Evolutionary conservation across 2,113 vertebrate genomes (phyloP).

Genomic region (Micronycteris hirsuta): DNA sequence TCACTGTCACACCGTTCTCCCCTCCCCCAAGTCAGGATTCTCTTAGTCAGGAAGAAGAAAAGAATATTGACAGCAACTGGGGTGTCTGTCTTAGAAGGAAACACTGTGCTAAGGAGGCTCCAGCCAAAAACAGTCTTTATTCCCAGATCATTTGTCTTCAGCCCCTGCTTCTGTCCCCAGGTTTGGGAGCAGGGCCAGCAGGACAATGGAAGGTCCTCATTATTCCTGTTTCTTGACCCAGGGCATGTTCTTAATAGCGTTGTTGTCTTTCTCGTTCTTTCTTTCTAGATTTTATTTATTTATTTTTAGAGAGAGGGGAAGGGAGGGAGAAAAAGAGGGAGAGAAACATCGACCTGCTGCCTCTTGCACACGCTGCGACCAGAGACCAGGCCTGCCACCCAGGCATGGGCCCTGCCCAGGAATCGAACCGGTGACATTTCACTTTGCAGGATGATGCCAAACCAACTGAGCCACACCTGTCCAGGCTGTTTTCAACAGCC

Average conservation of each 20-base stretch:
- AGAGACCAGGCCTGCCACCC: no score
- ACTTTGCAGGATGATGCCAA: no score
- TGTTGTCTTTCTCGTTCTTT: background rate
- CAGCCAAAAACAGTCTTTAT: background rate
- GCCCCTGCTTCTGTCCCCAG: background rate
- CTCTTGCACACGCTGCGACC: no score
- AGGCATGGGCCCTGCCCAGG: no score
- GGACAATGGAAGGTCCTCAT: background rate
- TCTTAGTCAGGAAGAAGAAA: background rate
- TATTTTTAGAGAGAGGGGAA: no score
- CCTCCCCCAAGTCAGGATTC: background rate
- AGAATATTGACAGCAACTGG: background rate
- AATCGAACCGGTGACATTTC: no score
- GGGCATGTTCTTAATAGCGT: background rate
- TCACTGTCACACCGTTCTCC: background rate
- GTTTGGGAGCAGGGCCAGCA: background rate
- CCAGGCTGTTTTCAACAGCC: background rate
- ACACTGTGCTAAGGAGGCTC: background rate
- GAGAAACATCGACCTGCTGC: no score
- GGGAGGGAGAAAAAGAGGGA: no score
- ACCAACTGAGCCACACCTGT: no score
- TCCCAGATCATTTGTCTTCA: background rate
- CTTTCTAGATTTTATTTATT: no score
- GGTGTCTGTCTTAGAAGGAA: background rate
- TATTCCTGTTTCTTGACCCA: background rate